phyloP scores from a whole-genome alignment of 2,797 vertebrate species.

The Spea hammondii region DNA sequence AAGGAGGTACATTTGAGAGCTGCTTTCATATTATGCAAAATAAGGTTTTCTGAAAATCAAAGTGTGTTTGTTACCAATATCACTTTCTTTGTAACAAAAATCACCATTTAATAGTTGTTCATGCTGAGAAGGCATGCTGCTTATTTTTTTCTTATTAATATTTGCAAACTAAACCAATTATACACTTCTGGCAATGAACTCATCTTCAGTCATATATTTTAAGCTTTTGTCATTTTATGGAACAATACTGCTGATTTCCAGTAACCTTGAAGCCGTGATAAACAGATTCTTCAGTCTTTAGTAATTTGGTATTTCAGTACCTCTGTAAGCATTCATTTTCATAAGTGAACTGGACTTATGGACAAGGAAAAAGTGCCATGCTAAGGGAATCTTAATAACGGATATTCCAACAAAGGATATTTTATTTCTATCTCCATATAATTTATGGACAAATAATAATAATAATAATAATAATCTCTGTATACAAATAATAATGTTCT shows the following conservation, averaged over 20 bases:
- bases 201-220: slow-evolving; percentile 13
- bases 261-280: slow-evolving; percentile 24
- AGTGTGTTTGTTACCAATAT: slow-evolving; percentile 13
- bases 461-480: no score
- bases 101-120: not conserved
- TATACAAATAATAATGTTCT: no score
- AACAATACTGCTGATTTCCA: slow-evolving; percentile 19
- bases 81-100: slow-evolving; percentile 9
- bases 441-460: no score
- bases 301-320: not conserved
- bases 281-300: slow-evolving; percentile 16
- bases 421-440: no score
- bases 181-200: slow-evolving; percentile 24
- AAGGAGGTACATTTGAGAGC: slow-evolving; percentile 4
- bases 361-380: not conserved
- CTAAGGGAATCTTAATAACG: not conserved
- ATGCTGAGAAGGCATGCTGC: slow-evolving; percentile 24
- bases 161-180: slow-evolving; percentile 33
- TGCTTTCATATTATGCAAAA: slow-evolving; percentile 31
- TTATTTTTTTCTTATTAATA: slow-evolving; percentile 28
- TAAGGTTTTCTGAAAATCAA: not conserved
- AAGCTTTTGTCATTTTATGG: slow-evolving; percentile 14
- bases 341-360: not conserved
- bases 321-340: slow-evolving; percentile 6
- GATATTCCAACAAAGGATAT: not conserved